Conservation (phyloP, 2,113 vertebrate species). For the Pterophyllum scalare region DNA sequence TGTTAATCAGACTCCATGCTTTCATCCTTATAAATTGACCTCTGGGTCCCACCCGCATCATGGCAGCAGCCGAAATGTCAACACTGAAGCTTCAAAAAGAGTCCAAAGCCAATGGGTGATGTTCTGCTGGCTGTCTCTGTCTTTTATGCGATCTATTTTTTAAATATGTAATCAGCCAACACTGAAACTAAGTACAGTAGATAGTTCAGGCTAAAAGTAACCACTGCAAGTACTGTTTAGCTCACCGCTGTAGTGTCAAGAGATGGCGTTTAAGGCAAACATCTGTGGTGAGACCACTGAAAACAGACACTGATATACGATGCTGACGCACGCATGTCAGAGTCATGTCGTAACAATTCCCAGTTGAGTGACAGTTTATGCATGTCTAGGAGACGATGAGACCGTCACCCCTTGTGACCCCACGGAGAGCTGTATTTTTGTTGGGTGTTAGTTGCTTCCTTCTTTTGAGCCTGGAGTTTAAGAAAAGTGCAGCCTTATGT, state of each 20-base stretch:
- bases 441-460: neutral
- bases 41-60: neutral
- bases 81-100: neutral
- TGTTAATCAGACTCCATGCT: neutral
- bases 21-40: neutral
- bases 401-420: neutral
- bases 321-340: constrained; percentile 41
- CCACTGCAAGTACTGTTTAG: neutral
- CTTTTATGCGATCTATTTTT: neutral
- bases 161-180: constrained; percentile 5
- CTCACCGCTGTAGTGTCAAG: constrained; percentile 10
- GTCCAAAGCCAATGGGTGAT: neutral
- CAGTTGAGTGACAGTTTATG: constrained; percentile 34
- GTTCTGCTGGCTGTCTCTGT: neutral
- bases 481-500: neutral
- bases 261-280: constrained; percentile 50
- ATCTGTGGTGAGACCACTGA: constrained; percentile 33
- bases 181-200: neutral
- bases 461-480: neutral
- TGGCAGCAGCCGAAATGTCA: neutral
- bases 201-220: neutral
- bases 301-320: constrained; percentile 3
- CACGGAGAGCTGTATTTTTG: neutral
- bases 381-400: neutral
- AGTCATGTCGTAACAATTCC: constrained; percentile 40